phyloP scores from a whole-genome alignment of 2,113 vertebrate species.

The Xiphophorus maculatus region DNA sequence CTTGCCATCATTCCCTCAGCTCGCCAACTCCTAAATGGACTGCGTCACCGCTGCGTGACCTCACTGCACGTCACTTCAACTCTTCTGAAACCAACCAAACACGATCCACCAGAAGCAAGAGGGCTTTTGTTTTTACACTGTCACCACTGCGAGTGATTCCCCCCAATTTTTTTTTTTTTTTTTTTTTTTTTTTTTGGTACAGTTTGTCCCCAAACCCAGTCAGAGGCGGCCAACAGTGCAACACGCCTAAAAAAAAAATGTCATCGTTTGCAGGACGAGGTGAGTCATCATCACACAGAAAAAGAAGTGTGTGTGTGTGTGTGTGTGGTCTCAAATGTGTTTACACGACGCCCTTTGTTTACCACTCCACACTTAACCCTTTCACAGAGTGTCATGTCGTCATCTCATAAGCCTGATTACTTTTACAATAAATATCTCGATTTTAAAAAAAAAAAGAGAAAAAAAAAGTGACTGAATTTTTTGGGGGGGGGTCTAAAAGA shows the following conservation, averaged over 20 bases:
- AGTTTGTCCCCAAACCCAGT: too few relatives aligned
- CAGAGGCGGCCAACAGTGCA: not conserved
- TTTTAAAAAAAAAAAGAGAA: not conserved
- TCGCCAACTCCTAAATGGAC: not conserved
- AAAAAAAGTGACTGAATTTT: not conserved
- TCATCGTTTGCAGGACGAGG: not conserved
- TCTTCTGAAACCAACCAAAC: conserved; percentile 20
- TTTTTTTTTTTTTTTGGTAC: not conserved
- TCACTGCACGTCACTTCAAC: conserved; percentile 35
- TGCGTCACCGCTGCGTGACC: conserved; percentile 47
- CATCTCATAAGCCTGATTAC: not conserved
- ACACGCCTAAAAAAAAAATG: too few relatives aligned
- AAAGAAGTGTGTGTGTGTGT: not conserved
- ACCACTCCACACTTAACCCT: conserved; percentile 1
- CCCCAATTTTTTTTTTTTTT: too few relatives aligned
- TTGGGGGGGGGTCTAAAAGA: not conserved
- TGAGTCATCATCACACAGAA: not conserved
- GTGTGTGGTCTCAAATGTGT: conserved; percentile 1
- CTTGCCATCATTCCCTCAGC: not conserved
- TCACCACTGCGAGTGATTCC: not conserved
- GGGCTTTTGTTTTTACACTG: not conserved
- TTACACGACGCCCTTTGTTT: conserved; percentile 48
- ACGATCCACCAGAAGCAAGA: not conserved
- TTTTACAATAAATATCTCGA: not conserved
- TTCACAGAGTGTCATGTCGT: not conserved